Evolutionary conservation across 2,888 invertebrate species (phyloP).

Genomic region (Temnothorax ravouxi): DNA sequence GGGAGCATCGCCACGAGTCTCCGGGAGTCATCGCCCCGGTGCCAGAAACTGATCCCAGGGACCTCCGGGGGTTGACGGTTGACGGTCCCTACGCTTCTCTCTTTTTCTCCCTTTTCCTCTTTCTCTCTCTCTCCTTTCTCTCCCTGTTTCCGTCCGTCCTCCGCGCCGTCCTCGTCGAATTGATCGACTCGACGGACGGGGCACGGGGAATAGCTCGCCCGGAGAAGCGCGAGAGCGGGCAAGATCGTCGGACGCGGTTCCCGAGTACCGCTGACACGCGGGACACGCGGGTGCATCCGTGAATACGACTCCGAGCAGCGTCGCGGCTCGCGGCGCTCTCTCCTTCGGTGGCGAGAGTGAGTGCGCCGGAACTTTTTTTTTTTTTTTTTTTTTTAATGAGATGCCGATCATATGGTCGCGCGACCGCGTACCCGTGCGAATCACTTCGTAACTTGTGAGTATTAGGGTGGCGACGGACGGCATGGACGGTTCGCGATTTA

Average conservation of each 20-base stretch:
- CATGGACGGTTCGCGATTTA: constrained; percentile 8
- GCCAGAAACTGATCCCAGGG: constrained; percentile 46
- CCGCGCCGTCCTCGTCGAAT: constrained; percentile 64
- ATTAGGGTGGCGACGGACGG: constrained; percentile 28
- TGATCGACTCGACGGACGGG: constrained; percentile 63
- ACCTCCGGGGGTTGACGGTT: constrained; percentile 68
- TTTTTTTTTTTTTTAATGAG: constrained; percentile 77
- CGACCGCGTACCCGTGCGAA: constrained; percentile 10
- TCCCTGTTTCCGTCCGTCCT: constrained; percentile 57
- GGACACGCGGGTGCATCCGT: background rate
- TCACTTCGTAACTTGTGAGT: no score
- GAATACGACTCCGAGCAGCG: constrained; percentile 42
- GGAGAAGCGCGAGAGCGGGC: background rate
- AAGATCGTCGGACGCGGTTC: background rate
- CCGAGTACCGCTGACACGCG: background rate
- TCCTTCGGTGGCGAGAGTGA: constrained; percentile 63
- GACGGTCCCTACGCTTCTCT: constrained; percentile 26
- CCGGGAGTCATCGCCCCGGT: constrained; percentile 67
- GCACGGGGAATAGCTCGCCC: background rate
- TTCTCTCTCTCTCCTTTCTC: background rate
- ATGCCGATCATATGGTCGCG: constrained; percentile 82
- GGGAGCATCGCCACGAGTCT: constrained; percentile 60
- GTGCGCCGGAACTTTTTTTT: constrained; percentile 74
- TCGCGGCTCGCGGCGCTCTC: constrained; percentile 65
- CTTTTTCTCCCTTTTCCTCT: background rate